phyloP scores from a whole-genome alignment of 2,113 vertebrate genomes.

The Bubo blakistoni region DNA sequence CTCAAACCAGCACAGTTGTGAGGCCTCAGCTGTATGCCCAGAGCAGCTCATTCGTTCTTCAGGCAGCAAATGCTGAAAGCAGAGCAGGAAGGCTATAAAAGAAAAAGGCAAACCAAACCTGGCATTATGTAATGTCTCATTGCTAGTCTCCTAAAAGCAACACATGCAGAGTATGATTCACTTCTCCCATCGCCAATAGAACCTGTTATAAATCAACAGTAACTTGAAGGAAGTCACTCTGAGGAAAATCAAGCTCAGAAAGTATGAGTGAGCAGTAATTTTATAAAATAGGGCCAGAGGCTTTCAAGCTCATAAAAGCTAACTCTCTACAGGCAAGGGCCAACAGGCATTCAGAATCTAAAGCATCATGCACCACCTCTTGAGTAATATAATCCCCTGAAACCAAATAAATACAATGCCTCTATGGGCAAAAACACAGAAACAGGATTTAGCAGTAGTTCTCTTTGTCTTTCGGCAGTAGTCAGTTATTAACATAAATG shows the following conservation, averaged over 20 bases:
- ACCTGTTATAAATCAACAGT: neutral
- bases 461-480: neutral
- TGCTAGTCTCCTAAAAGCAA: neutral
- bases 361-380: neutral
- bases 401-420: neutral
- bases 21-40: neutral
- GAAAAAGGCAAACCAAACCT: neutral
- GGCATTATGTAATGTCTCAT: constrained; percentile 38
- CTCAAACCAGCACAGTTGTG: neutral
- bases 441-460: neutral
- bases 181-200: neutral
- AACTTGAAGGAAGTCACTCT: neutral
- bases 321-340: neutral
- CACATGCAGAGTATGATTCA: neutral
- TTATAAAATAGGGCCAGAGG: neutral
- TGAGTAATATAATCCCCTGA: constrained; percentile 8
- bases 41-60: neutral
- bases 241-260: constrained; percentile 4
- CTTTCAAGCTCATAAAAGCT: neutral
- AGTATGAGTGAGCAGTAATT: neutral
- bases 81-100: neutral
- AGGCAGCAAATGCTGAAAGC: neutral
- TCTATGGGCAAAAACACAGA: neutral
- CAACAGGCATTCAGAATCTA: neutral
- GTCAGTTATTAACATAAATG: neutral